phyloP scores from a whole-genome alignment of 2,797 vertebrate species.

The Aldrovandia affinis region DNA sequence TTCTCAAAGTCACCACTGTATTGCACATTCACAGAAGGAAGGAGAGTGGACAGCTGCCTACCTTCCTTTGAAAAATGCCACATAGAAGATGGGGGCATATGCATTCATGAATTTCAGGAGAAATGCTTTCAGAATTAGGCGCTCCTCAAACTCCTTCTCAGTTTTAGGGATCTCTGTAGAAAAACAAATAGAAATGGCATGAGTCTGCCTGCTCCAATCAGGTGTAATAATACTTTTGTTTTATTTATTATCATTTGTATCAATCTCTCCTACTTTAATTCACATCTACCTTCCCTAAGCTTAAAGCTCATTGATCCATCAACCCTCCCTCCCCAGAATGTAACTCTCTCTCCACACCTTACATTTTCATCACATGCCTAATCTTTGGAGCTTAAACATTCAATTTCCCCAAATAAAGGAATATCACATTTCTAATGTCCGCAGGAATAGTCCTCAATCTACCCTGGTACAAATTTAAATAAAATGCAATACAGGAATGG shows the following conservation, averaged over 20 bases:
- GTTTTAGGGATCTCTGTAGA: conserved; percentile 93
- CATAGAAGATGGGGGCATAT: conserved; percentile 96
- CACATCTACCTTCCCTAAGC: not conserved
- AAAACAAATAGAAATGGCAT: not conserved
- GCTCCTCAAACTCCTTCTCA: conserved; percentile 91
- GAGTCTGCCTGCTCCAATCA: not conserved
- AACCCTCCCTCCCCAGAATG: not conserved
- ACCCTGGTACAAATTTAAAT: too few relatives aligned
- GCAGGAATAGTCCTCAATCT: too few relatives aligned
- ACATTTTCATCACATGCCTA: too few relatives aligned
- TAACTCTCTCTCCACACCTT: not conserved
- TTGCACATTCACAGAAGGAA: not conserved
- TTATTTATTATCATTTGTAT: not conserved
- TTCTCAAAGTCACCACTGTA: not conserved
- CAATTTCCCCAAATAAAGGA: not conserved
- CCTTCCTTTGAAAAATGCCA: conserved; percentile 99
- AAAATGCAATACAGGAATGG: too few relatives aligned
- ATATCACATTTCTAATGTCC: not conserved
- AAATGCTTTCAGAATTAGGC: conserved; percentile 93
- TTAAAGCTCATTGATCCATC: not conserved
- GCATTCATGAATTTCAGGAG: conserved; percentile 97
- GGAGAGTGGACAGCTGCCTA: conserved; percentile 55
- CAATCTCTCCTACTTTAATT: not conserved
- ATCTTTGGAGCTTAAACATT: not conserved
- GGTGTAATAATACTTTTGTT: not conserved